phyloP scores from a whole-genome alignment of 2,888 invertebrate genomes.

The Xestia c-nigrum region DNA sequence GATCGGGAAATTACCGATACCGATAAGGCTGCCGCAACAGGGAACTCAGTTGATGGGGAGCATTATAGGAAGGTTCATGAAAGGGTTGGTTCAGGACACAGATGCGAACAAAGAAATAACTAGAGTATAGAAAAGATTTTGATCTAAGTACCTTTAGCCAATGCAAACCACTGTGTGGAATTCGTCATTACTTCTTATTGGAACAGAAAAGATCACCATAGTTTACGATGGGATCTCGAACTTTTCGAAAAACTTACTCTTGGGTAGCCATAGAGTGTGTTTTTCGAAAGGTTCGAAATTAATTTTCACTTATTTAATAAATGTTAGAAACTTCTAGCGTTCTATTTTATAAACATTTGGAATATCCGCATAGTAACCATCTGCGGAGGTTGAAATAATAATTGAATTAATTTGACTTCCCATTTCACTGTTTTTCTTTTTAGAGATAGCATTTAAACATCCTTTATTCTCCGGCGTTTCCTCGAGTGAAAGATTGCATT shows the following conservation, averaged over 20 bases:
- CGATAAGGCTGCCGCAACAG: background rate
- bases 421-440: slow-evolving; percentile 25
- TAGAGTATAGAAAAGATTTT: background rate
- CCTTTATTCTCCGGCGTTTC: slow-evolving; percentile 29
- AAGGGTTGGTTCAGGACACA: background rate
- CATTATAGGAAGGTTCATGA: background rate
- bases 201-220: background rate
- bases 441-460: slow-evolving; percentile 31
- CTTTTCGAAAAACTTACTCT: no score
- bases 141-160: background rate
- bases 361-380: slow-evolving; percentile 17
- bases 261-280: no score
- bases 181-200: background rate
- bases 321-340: slow-evolving; percentile 24
- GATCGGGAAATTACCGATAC: slow-evolving; percentile 3
- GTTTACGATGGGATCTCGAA: no score
- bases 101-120: background rate
- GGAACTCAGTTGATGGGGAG: background rate
- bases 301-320: slow-evolving; percentile 24
- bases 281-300: slow-evolving; percentile 21
- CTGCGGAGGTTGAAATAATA: slow-evolving; percentile 16
- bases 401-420: slow-evolving; percentile 32
- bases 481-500: slow-evolving; percentile 44
- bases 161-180: background rate
- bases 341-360: slow-evolving; percentile 12